Conservation (phyloP, 1,140 invertebrate species). For the Pachypsylla venusta region DNA sequence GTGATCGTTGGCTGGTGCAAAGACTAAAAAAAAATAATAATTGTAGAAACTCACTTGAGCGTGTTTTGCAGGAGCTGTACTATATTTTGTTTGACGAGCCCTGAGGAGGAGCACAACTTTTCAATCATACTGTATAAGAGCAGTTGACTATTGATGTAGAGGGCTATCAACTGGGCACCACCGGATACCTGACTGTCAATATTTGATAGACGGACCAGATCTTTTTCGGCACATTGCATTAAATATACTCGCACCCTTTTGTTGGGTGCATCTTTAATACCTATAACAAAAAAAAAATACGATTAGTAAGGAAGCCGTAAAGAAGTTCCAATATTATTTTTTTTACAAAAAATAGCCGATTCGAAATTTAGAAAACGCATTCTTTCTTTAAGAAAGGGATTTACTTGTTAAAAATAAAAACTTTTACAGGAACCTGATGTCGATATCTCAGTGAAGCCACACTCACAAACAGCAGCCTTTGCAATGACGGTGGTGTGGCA, state of each 20-base stretch:
- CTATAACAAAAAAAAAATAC: too few relatives aligned
- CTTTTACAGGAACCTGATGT: too few relatives aligned
- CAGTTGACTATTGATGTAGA: constrained; percentile 53
- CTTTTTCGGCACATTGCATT: constrained; percentile 51
- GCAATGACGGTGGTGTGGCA: too few relatives aligned
- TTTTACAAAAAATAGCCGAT: too few relatives aligned
- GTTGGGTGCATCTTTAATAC: constrained; percentile 48
- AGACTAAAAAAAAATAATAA: not conserved
- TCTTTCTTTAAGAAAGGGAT: too few relatives aligned
- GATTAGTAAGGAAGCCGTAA: too few relatives aligned
- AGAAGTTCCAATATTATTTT: too few relatives aligned
- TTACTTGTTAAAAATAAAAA: too few relatives aligned
- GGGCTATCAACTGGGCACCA: constrained; percentile 59
- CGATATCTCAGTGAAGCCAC: too few relatives aligned
- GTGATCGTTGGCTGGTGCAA: too few relatives aligned
- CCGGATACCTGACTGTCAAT: constrained; percentile 60
- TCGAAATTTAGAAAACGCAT: too few relatives aligned
- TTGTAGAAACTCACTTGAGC: constrained; percentile 36
- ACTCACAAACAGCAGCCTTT: too few relatives aligned
- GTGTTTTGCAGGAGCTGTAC: constrained; percentile 52
- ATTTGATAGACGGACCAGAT: constrained; percentile 58
- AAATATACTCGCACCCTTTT: constrained; percentile 44
- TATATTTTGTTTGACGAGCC: constrained; percentile 38
- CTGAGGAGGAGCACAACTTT: constrained; percentile 33
- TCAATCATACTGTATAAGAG: constrained; percentile 32